Evolutionary conservation across 2,113 vertebrate species (phyloP), one percentile per base, ranked within the genome.

Genomic region (Varanus salvator): DNA sequence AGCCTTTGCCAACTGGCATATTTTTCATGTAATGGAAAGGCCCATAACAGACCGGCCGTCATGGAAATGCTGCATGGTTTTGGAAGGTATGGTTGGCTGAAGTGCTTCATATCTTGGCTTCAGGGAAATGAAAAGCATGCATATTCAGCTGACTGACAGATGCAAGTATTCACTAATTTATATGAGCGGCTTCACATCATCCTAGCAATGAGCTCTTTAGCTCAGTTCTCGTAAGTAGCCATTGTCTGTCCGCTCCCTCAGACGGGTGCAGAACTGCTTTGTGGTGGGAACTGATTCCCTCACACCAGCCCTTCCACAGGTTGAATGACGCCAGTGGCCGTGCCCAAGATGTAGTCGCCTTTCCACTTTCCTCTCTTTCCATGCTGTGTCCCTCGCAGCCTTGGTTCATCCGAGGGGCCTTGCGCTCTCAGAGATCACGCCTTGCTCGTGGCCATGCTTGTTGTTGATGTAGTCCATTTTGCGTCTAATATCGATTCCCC

Each of bases 21-120:
- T 72, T 71, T 80, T 68, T 88, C 92, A 91, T 90, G 89, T 95
- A 94, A 93, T 91, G 92, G 92, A 68, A 82, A 92, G 80, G 48
- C 80, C 91, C 94, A 89, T 90, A 93, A 93, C 93, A 89, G 90
- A 89, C 81, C 87, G 89, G 77, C 86, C 84, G 90, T 60, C 81
- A 44, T 23, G 90, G 69, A 82, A 83, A 89, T 48, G 38, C 54
- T 60, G 34, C 7, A 9, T 23, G 19, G 1, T 44, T 86, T 86
- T 60, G 11, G 1, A 86, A 76, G 7, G n/a, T 57, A 21, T 29
- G 38, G 23, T 71, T 75, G 71, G 31, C 8, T 85, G 54, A 52
- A 34, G 57, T 34, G 21, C 57, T 23, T 75, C 6, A 27, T 60
- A 60, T 60, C 57, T 34, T 77, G 54, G 14, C 14, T 76, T 77